Conservation (phyloP, 2,113 vertebrate species). For the Prunella himalayana region DNA sequence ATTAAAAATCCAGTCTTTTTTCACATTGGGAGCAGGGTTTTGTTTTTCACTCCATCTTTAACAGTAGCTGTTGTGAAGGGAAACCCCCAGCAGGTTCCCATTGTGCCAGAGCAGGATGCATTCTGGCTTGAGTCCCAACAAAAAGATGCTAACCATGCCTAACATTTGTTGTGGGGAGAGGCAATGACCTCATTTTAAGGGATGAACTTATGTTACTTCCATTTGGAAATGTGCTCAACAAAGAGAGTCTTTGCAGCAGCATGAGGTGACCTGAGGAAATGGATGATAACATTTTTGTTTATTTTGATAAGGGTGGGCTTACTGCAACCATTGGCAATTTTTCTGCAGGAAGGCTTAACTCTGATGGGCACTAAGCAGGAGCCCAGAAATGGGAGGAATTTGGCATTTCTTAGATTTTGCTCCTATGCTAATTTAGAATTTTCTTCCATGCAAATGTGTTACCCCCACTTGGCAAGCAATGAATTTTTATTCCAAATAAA, state of each 20-base stretch:
- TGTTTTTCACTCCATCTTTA: slow-evolving; percentile 50
- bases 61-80: slow-evolving; percentile 61
- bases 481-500: not conserved
- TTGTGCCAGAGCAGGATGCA: slow-evolving; percentile 40
- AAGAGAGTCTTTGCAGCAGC: not conserved
- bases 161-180: slow-evolving; percentile 40
- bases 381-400: not conserved
- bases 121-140: slow-evolving; percentile 62
- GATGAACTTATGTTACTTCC: slow-evolving; percentile 32
- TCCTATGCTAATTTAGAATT: not conserved
- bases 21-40: slow-evolving; percentile 31
- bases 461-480: not conserved
- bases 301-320: not conserved
- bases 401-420: not conserved
- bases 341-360: not conserved
- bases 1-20: slow-evolving; percentile 59
- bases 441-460: not conserved
- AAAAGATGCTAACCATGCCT: slow-evolving; percentile 56
- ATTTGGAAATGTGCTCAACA: slow-evolving; percentile 1
- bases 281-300: not conserved
- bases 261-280: not conserved
- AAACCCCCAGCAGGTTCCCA: slow-evolving; percentile 65
- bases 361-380: not conserved
- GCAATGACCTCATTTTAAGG: slow-evolving; percentile 28
- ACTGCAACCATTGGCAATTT: not conserved